Percentiles rank a stretch among this genome's conserved stretches.
phyloP scores from a whole-genome alignment of 2,113 vertebrate genomes.

The Panthera leo region DNA sequence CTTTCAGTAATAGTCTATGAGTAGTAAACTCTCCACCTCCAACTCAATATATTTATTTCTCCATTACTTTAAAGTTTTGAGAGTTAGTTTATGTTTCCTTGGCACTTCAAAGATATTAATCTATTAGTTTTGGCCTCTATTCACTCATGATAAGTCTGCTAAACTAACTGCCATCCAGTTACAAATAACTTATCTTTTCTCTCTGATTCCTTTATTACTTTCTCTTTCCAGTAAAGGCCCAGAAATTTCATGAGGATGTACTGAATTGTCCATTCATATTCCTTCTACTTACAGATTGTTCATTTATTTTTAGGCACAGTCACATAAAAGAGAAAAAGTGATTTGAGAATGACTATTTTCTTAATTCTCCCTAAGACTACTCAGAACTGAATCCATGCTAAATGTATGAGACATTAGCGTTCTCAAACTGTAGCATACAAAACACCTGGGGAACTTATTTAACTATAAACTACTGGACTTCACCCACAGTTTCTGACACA shows the following conservation, averaged over 20 bases:
- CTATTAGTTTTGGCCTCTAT: neutral
- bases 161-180: neutral
- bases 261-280: neutral
- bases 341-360: neutral
- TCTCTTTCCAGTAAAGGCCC: neutral
- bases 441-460: neutral
- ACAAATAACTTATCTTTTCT: constrained; percentile 3
- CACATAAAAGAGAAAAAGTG: neutral
- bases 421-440: neutral
- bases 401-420: neutral
- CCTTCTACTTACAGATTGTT: neutral
- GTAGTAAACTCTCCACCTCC: neutral
- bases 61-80: neutral
- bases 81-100: neutral
- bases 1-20: neutral
- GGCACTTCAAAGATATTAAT: neutral
- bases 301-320: neutral
- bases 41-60: neutral
- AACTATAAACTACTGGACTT: neutral
- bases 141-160: neutral
- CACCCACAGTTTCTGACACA: neutral
- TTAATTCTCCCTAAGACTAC: neutral
- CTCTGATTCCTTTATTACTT: neutral
- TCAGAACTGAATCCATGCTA: neutral
- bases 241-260: neutral